Conservation (phyloP, 2,113 vertebrate species). For the Atlantisia rogersi region DNA sequence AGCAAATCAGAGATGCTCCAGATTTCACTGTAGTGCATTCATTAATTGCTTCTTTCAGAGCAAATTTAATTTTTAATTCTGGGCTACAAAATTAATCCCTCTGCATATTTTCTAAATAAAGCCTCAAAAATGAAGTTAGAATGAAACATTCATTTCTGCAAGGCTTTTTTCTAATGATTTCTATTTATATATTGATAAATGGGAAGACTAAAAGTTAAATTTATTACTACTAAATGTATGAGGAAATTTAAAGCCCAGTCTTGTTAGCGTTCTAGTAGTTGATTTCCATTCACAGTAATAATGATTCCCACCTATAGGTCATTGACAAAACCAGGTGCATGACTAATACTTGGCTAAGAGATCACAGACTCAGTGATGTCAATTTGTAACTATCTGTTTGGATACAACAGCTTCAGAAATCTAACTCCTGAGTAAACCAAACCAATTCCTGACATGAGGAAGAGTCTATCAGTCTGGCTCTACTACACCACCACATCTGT, state of each 20-base stretch:
- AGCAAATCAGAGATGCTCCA: slow-evolving; percentile 4
- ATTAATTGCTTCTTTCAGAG: slow-evolving; percentile 40
- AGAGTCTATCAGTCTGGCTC: rapidly evolving
- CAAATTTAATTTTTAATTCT: slow-evolving; percentile 55
- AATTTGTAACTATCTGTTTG: background rate
- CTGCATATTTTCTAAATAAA: slow-evolving; percentile 52
- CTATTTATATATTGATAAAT: slow-evolving; percentile 43
- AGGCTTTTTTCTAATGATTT: background rate
- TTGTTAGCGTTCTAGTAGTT: background rate
- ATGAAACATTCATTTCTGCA: background rate
- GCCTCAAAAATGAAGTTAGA: slow-evolving; percentile 24
- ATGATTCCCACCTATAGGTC: background rate
- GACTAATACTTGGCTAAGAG: background rate
- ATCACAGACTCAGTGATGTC: background rate
- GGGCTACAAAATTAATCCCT: slow-evolving; percentile 42
- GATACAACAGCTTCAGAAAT: background rate
- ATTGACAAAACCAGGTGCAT: background rate
- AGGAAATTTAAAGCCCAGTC: background rate
- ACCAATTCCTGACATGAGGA: background rate
- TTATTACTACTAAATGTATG: background rate
- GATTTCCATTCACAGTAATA: background rate
- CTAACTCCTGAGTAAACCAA: background rate
- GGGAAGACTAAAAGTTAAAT: background rate
- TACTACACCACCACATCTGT: background rate
- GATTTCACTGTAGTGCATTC: slow-evolving; percentile 38